Conservation (phyloP, 2,113 vertebrate genomes). For the Gavialis gangeticus region DNA sequence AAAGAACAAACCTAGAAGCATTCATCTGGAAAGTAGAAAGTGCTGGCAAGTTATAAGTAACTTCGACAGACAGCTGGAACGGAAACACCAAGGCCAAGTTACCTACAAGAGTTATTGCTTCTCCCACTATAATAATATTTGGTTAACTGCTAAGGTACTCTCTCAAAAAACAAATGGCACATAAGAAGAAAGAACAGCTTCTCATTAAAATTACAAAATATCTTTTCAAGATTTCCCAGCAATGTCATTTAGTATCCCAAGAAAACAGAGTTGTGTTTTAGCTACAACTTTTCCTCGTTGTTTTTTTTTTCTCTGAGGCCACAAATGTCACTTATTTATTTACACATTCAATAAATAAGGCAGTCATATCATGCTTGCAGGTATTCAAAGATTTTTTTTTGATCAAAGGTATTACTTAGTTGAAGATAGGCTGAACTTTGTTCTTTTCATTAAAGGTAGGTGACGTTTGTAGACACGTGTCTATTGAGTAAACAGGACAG, state of each 20-base stretch:
- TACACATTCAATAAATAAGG: neutral
- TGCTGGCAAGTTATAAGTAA: too few relatives aligned
- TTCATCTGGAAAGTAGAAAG: too few relatives aligned
- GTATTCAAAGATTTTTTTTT: slow-evolving; percentile 13
- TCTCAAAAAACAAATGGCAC: neutral
- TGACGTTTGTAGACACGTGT: neutral
- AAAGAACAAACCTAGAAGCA: neutral
- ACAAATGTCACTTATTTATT: neutral
- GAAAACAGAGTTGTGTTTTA: neutral
- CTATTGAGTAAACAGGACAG: neutral
- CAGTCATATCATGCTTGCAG: neutral
- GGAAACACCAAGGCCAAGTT: too few relatives aligned
- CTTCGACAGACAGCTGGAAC: too few relatives aligned
- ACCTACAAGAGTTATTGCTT: neutral
- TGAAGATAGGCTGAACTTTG: neutral
- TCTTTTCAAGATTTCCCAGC: too few relatives aligned
- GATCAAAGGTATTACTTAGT: neutral
- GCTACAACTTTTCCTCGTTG: neutral
- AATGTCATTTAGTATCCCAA: neutral
- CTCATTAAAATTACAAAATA: neutral
- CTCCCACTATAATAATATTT: neutral
- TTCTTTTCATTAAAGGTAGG: neutral
- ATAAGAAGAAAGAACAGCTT: neutral
- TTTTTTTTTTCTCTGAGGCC: neutral
- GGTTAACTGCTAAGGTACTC: neutral